Conservation (phyloP, 2,888 invertebrate species). For the Xanthostigma xanthostigma region DNA sequence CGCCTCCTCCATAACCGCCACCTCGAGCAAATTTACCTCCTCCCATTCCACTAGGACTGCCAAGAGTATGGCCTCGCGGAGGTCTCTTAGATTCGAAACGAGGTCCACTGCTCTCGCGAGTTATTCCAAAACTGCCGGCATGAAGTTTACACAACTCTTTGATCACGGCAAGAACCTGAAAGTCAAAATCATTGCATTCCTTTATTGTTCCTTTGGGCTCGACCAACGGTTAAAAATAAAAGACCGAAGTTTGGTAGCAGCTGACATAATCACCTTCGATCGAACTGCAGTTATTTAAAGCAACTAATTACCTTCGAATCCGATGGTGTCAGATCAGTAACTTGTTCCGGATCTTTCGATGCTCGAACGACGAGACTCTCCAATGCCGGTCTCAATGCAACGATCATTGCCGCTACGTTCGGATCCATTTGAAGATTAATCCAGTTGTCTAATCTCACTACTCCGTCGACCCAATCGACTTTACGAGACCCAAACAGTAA, state of each 20-base stretch:
- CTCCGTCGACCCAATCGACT: constrained; percentile 60
- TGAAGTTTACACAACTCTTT: constrained; percentile 60
- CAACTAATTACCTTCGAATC: constrained; percentile 42
- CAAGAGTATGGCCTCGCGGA: constrained; percentile 29
- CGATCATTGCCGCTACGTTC: constrained; percentile 60
- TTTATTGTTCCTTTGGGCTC: too few species aligned
- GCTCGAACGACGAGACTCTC: constrained; percentile 72
- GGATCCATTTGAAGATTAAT: constrained; percentile 78
- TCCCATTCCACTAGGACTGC: constrained; percentile 18
- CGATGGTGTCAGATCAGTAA: constrained; percentile 43
- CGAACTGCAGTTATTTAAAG: too few species aligned
- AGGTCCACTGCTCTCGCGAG: constrained; percentile 30
- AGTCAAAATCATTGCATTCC: constrained; percentile 8
- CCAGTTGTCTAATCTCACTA: constrained; percentile 85
- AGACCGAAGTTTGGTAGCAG: neutral
- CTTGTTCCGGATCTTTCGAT: constrained; percentile 63
- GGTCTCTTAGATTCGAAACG: constrained; percentile 36
- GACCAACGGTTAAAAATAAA: neutral
- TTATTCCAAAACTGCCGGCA: constrained; percentile 51
- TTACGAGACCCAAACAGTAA: constrained; percentile 84
- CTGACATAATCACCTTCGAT: neutral
- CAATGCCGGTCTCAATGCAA: constrained; percentile 75
- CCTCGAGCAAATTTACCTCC: constrained; percentile 26
- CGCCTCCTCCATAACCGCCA: constrained; percentile 16
- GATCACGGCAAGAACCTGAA: constrained; percentile 50